A percentile compares a stretch with the other conserved stretches of the same genome.
Conservation (phyloP, 2,113 vertebrate genomes). For the Colinus virginianus region DNA sequence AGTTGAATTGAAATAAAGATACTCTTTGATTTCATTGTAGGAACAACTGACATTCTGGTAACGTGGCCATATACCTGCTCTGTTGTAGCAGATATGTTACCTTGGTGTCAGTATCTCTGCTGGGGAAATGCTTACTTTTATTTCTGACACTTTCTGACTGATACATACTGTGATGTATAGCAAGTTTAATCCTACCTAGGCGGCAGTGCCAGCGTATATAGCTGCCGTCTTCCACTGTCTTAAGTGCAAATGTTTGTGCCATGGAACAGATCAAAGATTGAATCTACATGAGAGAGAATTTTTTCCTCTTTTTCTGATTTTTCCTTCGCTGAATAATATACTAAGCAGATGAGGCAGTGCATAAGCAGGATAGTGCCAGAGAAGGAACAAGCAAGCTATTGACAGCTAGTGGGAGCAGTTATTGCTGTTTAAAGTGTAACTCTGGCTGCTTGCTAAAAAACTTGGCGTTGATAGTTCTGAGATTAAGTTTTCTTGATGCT, state of each 20-base stretch:
- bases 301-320: not conserved
- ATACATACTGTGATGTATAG: not conserved
- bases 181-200: constrained; percentile 1
- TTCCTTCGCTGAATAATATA: rapidly evolving
- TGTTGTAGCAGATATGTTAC: not conserved
- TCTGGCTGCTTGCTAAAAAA: not conserved
- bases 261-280: not conserved
- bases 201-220: constrained; percentile 20
- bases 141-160: not conserved
- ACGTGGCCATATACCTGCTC: not conserved
- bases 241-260: not conserved
- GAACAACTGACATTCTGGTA: not conserved
- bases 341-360: not conserved
- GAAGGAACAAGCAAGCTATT: not conserved
- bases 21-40: not conserved
- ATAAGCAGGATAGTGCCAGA: not conserved
- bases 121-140: not conserved
- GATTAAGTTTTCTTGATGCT: not conserved
- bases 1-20: not conserved
- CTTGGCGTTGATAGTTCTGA: not conserved
- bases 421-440: not conserved
- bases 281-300: not conserved
- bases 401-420: not conserved
- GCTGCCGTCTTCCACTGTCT: not conserved
- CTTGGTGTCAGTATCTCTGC: not conserved